Conservation (phyloP, 92 coral and sea anemone species). For the Bergia sp. region DNA sequence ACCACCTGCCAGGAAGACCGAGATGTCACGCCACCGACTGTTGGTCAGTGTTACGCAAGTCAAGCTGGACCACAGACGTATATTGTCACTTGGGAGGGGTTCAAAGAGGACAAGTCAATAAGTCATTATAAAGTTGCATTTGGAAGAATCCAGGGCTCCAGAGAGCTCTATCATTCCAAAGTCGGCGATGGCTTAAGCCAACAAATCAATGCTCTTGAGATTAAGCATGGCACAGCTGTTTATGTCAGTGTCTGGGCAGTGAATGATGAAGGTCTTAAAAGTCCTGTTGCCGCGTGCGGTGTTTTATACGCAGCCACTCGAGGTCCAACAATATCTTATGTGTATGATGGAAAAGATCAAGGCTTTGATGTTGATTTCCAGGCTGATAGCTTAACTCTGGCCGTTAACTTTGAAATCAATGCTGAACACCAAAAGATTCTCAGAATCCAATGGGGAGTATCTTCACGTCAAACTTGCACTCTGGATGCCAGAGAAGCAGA, state of each 20-base stretch:
- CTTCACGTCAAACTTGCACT: conserved; percentile 70
- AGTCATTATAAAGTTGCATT: conserved; percentile 74
- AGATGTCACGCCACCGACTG: conserved; percentile 85
- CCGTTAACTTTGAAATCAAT: conserved; percentile 73
- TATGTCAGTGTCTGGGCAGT: conserved; percentile 79
- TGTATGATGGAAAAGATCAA: conserved; percentile 76
- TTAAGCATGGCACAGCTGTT: conserved; percentile 81
- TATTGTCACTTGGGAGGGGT: conserved; percentile 93
- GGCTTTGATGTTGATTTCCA: conserved; percentile 76
- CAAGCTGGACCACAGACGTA: conserved; percentile 84
- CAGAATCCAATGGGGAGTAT: conserved; percentile 86
- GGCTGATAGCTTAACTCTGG: conserved; percentile 69
- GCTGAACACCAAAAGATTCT: conserved; percentile 58
- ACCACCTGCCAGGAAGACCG: conserved; percentile 70
- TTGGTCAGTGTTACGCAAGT: conserved; percentile 80
- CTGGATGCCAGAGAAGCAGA: conserved; percentile 75
- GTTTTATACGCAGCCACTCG: conserved; percentile 68
- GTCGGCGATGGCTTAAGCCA: conserved; percentile 70
- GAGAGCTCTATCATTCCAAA: conserved; percentile 80
- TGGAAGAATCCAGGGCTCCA: conserved; percentile 87
- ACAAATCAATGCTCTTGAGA: conserved; percentile 67
- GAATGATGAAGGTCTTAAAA: conserved; percentile 80
- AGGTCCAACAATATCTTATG: conserved; percentile 75
- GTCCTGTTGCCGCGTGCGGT: conserved; percentile 79
- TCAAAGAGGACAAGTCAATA: conserved; percentile 82